Percentiles rank a stretch among this genome's conserved stretches.
phyloP scores from a whole-genome alignment of 2,113 vertebrate species.

The Gobio gobio region DNA sequence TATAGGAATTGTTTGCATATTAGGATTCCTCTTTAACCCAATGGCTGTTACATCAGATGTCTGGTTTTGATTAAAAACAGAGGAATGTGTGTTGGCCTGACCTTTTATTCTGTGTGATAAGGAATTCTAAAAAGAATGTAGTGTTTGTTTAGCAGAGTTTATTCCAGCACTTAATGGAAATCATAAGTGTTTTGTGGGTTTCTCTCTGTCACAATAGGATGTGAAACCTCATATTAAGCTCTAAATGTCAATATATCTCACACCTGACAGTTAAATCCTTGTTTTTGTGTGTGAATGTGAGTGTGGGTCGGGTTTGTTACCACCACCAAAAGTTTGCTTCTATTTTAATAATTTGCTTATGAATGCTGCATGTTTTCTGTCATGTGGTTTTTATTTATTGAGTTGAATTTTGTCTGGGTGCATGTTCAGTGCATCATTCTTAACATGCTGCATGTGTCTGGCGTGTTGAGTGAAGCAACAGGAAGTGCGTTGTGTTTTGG shows the following conservation, averaged over 20 bases:
- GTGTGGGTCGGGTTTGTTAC: not conserved
- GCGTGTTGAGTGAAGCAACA: constrained; percentile 60
- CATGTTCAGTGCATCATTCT: constrained; percentile 12
- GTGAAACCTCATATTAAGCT: not conserved
- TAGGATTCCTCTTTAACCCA: not conserved
- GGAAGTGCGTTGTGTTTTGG: constrained; percentile 75
- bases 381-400: constrained; percentile 23
- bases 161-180: constrained; percentile 22
- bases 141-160: constrained; percentile 9
- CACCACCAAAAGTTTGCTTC: not conserved
- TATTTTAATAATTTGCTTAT: not conserved
- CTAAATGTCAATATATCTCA: not conserved
- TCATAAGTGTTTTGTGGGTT: not conserved
- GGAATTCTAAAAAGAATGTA: not conserved
- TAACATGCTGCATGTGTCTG: constrained; percentile 35
- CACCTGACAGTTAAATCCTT: not conserved
- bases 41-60: constrained; percentile 17
- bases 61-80: constrained; percentile 33
- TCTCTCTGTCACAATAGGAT: not conserved
- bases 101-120: constrained; percentile 16
- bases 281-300: not conserved
- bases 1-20: constrained; percentile 7
- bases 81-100: constrained; percentile 26
- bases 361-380: not conserved
- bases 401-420: constrained; percentile 19